Evolutionary conservation across 2,797 vertebrate genomes (phyloP), one percentile per base, ranked within the genome.

Genomic region (Enteromius trimaculatus): DNA sequence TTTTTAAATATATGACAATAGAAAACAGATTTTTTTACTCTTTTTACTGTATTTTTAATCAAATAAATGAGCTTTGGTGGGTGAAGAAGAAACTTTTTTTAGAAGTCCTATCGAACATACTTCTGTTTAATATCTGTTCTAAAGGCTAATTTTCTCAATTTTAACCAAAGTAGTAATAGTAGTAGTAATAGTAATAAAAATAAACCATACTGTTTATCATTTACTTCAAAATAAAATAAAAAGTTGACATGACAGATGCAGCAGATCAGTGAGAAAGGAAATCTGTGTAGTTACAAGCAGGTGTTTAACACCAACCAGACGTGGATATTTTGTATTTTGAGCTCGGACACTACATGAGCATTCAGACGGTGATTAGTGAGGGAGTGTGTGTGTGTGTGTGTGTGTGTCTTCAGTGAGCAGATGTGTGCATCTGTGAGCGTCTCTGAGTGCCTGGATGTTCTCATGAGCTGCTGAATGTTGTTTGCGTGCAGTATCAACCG

Each of bases 261-360:
- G 11, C 3, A 66, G n/a, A 53, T 39, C 1, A 1, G 1, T n/a
- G 47, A 21, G 16, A 21, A 70, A 44, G 49, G 68, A 37, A 82
- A 42, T 77, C 47, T 77, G 72, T 47, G 72, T 29, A 82, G 62
- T 76, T 66, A 53, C 34, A 34, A 82, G 72, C 80, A 82, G 60
- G 62, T 66, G 49, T 77, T 83, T 70, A 77, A 83, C 81, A 31
- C 64, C 51, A 69, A 47, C 13, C 74, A 83, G 81, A 77, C 64
- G 42, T 82, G n/a, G 64, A 34, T 55, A 47, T 82, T 44, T 55
- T 44, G 34, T 19, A 34, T 34, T 58, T 19, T 77, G 11, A 58
- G 16, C 49, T 42, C 26, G 62, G 37, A 77, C 72, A 34, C 37
- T 47, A 37, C 29, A 75, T 29, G 11, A 17, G 21, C 47, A 53